Percentiles rank a stretch among this genome's conserved stretches.
Evolutionary conservation across 2,113 vertebrate species (phyloP).

Genomic region (Macrotis lagotis): DNA sequence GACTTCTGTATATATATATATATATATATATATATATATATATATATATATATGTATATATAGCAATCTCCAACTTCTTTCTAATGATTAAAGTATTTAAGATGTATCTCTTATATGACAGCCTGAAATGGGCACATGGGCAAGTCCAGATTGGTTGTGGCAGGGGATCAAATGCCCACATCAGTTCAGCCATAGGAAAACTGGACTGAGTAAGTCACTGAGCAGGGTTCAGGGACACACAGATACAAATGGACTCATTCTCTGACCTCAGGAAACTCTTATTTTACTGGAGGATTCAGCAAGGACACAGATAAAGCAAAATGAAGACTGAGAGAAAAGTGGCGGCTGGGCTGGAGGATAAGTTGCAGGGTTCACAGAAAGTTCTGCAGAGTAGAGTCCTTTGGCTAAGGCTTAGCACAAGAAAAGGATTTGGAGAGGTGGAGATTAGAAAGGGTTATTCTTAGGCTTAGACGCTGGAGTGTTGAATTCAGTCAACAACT

Average conservation of each 20-base stretch:
- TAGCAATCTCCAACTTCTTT: background rate
- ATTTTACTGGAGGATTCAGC: background rate
- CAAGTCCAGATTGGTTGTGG: background rate
- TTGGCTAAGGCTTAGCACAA: background rate
- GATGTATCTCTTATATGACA: background rate
- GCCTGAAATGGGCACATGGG: background rate
- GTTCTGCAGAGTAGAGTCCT: background rate
- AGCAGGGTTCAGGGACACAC: background rate
- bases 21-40: too few relatives aligned
- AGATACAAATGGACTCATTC: background rate
- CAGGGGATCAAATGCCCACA: background rate
- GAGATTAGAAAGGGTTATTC: too few relatives aligned
- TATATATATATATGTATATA: too few relatives aligned
- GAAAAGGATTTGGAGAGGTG: background rate
- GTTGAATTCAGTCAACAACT: background rate
- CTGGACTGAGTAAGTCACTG: background rate
- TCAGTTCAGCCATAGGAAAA: background rate
- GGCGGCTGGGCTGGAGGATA: background rate
- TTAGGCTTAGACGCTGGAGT: background rate
- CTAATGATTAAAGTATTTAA: background rate
- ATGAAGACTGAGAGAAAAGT: background rate
- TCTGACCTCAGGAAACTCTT: background rate
- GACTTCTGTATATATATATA: background rate
- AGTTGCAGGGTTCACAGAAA: background rate
- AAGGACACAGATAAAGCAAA: background rate